These are phyloP conservation scores for Meriones psammophilus DNA, from an alignment of 2,797 vertebrate genomes.

Conservation along the genomic window DNA sequence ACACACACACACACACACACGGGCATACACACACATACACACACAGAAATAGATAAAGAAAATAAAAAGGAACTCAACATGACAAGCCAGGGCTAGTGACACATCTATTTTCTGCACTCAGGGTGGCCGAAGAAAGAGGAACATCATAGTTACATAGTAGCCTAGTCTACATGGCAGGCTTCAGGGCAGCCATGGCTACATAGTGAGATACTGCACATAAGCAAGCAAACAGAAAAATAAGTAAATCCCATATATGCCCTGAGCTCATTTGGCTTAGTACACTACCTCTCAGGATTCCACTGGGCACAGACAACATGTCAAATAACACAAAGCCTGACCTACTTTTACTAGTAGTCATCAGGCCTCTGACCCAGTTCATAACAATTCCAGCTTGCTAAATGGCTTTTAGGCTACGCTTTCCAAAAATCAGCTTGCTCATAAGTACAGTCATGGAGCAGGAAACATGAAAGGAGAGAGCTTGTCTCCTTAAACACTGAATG, in stretches of 20 bases:
- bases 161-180: background rate
- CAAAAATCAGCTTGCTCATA: background rate
- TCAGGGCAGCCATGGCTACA: background rate
- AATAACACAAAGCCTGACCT: background rate
- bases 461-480: background rate
- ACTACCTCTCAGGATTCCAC: background rate
- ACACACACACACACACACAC: accelerated
- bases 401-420: background rate
- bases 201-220: background rate
- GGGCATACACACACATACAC: accelerated
- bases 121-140: background rate
- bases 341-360: background rate
- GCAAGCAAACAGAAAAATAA: background rate
- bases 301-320: background rate
- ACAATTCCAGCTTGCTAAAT: background rate
- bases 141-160: background rate
- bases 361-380: background rate
- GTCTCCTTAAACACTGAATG: background rate
- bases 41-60: background rate
- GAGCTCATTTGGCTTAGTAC: background rate
- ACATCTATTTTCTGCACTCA: background rate
- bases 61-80: background rate
- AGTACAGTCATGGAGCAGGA: background rate
- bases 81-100: background rate
- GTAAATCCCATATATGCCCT: background rate